Evolutionary conservation across 2,797 vertebrate species (phyloP).

Genomic region (Rhodeus uyekii): DNA sequence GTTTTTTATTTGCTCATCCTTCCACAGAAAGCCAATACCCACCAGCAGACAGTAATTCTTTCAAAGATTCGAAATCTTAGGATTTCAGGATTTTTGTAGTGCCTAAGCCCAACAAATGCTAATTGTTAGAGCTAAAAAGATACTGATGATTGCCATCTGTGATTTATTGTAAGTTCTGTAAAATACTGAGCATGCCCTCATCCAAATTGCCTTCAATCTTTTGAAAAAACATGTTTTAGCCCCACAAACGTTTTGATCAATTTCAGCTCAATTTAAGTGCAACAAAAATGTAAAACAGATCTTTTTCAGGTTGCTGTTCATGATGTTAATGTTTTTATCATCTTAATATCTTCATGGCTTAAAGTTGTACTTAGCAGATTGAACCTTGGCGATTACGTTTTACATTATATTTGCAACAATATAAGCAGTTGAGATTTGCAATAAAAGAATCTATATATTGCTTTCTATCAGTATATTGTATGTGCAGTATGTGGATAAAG

Average conservation of each 20-base stretch:
- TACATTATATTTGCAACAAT: too few relatives aligned
- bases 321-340: too few relatives aligned
- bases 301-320: not conserved
- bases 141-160: not conserved
- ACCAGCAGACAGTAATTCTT: not conserved
- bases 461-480: too few relatives aligned
- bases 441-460: too few relatives aligned
- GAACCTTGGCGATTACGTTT: too few relatives aligned
- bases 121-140: not conserved
- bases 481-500: too few relatives aligned
- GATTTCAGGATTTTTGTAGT: not conserved
- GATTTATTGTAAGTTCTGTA: not conserved
- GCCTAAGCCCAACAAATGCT: not conserved
- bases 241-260: not conserved
- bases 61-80: too few relatives aligned
- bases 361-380: too few relatives aligned
- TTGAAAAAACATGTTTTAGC: not conserved
- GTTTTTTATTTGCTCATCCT: not conserved
- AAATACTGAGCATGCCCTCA: not conserved
- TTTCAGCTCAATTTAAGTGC: not conserved
- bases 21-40: not conserved
- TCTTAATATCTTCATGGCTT: too few relatives aligned
- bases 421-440: too few relatives aligned
- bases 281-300: not conserved
- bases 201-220: not conserved